phyloP scores from a whole-genome alignment of 2,113 vertebrate genomes.

The Rafetus swinhoei region DNA sequence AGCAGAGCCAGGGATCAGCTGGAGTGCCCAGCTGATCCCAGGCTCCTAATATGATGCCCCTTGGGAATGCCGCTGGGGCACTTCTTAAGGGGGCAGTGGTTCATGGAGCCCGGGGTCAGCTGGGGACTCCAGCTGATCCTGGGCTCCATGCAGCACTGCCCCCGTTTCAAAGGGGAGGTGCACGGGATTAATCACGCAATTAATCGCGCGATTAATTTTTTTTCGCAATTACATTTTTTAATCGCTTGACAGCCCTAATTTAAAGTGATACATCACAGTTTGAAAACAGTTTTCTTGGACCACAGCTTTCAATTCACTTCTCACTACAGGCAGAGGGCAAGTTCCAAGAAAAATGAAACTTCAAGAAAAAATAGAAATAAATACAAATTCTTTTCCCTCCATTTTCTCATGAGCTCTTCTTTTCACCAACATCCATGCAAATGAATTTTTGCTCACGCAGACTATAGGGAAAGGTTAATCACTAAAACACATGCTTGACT shows the following conservation, averaged over 20 bases:
- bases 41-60: no score
- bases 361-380: not conserved
- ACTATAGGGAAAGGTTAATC: not conserved
- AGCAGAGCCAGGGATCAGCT: no score
- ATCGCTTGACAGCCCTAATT: not conserved
- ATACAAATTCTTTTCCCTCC: not conserved
- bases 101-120: no score
- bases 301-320: not conserved
- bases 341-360: not conserved
- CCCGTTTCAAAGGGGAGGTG: no score
- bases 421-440: not conserved
- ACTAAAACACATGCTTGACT: rapidly evolving
- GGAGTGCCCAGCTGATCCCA: no score
- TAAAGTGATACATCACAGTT: not conserved
- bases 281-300: not conserved
- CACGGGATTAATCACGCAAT: no score
- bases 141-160: no score
- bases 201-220: no score
- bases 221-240: no score
- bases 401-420: not conserved
- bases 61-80: no score
- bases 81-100: no score
- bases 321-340: not conserved
- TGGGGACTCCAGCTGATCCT: no score
- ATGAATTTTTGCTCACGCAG: not conserved